Evolutionary conservation across 37 sponge, comb jelly and placozoan species (phyloP).

Genomic region (Agelas oroides): DNA sequence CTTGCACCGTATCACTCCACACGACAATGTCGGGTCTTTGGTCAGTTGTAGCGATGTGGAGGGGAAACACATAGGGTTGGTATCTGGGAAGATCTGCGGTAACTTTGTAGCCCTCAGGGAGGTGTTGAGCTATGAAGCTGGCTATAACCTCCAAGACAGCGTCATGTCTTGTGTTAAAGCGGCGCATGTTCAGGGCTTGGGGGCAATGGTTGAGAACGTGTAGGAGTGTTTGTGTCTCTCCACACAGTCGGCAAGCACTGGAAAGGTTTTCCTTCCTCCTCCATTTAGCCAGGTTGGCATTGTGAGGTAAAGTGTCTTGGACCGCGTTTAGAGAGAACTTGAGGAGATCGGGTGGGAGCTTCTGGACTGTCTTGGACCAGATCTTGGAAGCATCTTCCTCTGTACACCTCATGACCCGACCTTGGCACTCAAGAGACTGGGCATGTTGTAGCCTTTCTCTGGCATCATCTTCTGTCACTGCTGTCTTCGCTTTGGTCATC

Average conservation of each 20-base stretch:
- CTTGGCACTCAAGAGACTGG: not conserved
- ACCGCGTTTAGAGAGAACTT: slow-evolving; percentile 30
- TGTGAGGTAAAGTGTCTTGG: slow-evolving; percentile 34
- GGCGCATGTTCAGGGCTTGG: slow-evolving; percentile 16
- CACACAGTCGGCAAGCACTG: slow-evolving; percentile 22
- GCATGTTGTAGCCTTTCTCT: not conserved
- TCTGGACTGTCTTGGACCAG: not conserved
- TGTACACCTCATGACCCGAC: not conserved
- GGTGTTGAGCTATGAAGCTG: not conserved
- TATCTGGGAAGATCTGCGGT: slow-evolving; percentile 10
- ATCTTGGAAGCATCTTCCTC: not conserved
- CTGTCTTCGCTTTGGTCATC: not conserved
- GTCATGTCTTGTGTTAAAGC: slow-evolving; percentile 43
- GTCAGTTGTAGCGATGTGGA: slow-evolving; percentile 22
- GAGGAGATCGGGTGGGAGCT: not conserved
- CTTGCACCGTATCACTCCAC: not conserved
- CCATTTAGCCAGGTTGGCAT: slow-evolving; percentile 23
- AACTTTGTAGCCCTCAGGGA: not conserved
- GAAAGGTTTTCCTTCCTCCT: slow-evolving; percentile 11
- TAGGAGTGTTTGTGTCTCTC: not conserved
- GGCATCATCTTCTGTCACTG: not conserved
- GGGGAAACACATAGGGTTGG: slow-evolving; percentile 7
- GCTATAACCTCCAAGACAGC: not conserved
- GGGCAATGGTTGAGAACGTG: slow-evolving; percentile 26
- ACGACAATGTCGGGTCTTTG: slow-evolving; percentile 20